Percentiles rank a stretch among this genome's conserved stretches.
These are phyloP conservation scores for Dromius quadrimaculatus DNA, from an alignment of 2,888 invertebrate species.

Conservation along the genomic window DNA sequence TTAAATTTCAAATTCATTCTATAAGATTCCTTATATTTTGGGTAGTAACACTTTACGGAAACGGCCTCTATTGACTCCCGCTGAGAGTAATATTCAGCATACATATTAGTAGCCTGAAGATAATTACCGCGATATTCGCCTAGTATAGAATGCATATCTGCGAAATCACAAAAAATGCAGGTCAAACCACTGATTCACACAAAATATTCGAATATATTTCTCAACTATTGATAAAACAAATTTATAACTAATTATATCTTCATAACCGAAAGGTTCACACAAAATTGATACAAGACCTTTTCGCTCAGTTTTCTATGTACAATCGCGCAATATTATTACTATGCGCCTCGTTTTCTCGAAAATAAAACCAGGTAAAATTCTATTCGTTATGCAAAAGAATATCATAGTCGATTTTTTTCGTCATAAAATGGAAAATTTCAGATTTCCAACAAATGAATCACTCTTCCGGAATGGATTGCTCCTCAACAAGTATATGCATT, in stretches of 20 bases:
- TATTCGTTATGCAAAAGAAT: conserved; percentile 18
- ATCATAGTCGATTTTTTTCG: conserved; percentile 7
- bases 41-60: too few species aligned
- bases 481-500: conserved; percentile 25
- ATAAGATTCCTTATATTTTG: too few species aligned
- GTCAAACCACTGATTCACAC: background rate
- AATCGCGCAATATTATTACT: too few species aligned
- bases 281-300: too few species aligned
- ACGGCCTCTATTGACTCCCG: too few species aligned
- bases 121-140: too few species aligned
- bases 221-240: background rate
- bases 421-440: conserved; percentile 29
- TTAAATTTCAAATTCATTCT: too few species aligned
- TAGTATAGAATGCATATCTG: too few species aligned
- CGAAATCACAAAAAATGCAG: background rate
- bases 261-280: background rate
- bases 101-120: too few species aligned
- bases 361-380: conserved; percentile 1
- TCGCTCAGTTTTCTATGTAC: too few species aligned
- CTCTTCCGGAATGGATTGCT: conserved; percentile 13
- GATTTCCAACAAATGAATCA: conserved; percentile 31
- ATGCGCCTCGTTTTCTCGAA: background rate
- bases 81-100: too few species aligned
- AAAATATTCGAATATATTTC: background rate
- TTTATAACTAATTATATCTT: background rate